Conservation (phyloP, 2,888 invertebrate genomes). For the Pristionchus japonicus region DNA sequence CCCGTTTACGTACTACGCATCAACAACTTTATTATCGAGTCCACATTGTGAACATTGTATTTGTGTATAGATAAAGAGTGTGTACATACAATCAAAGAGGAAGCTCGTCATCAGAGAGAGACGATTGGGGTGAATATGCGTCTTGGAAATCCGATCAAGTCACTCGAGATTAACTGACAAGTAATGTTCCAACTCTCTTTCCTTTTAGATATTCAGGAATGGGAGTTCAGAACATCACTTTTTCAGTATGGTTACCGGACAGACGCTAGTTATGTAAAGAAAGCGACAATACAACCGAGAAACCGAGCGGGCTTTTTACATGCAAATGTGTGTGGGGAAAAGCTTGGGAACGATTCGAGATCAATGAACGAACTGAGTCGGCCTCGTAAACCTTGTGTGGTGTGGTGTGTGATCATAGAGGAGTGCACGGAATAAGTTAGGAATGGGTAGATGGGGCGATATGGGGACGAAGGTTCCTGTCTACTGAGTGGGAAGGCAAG, state of each 20-base stretch:
- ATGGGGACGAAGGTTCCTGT: not conserved
- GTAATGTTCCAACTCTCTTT: too few species aligned
- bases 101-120: constrained; percentile 36
- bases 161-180: not conserved
- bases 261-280: not conserved
- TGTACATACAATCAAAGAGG: not conserved
- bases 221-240: not conserved
- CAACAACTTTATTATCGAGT: constrained; percentile 34
- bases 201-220: too few species aligned
- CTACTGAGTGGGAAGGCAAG: not conserved
- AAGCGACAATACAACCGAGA: constrained; percentile 10
- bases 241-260: constrained; percentile 20
- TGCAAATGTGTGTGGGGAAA: not conserved
- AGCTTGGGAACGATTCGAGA: not conserved
- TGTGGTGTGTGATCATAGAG: constrained; percentile 6
- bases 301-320: not conserved
- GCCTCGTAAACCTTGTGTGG: constrained; percentile 40
- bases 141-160: not conserved
- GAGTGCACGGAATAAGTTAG: constrained; percentile 1
- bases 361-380: constrained; percentile 37
- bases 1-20: not conserved
- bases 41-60: constrained; percentile 15
- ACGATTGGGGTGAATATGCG: constrained; percentile 14
- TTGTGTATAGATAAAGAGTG: not conserved
- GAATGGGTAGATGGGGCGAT: not conserved